Base-by-base conservation (phyloP, 2,113 vertebrate species). In the Noturus placidus region DNA sequence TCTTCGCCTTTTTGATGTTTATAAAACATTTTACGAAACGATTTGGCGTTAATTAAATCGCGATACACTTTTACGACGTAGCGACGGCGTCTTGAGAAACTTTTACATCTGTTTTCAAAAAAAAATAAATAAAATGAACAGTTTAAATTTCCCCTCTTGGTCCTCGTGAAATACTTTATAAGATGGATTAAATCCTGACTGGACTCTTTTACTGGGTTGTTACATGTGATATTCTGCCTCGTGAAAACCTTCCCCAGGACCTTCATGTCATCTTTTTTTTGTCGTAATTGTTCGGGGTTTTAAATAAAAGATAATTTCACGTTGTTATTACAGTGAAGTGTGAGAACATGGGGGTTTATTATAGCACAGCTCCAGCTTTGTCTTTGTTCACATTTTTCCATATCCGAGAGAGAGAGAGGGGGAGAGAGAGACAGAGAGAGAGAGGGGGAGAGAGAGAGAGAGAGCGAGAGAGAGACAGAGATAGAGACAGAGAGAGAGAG, bases 351-450 rank as follows among this genome's bases (percentile, higher is more conserved):
- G 5, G 2, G 33, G 30, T 22, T 22, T 25, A 42, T 42, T 82
- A 63, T 46, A 82, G 20, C 35, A 27, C 56, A 14, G 30, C n/a
- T 56, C 65, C 15, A 33, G 50, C 65, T 70, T 20, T 42, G 57
- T 13, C 61, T 83, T 69, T 69, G 82, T 83, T 30, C 81, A 80
- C 52, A 35, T 56, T 61, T 20, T n/a, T 20, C 63, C 63, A 70
- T 54, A 30, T 67, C 61, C 22, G 27, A 72, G 59, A 72, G 61
- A 85, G 74, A 46, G 15, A 59, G 57, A 56, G 27, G 76, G n/a
- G 15, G 3, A 52, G 42, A 30, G 35, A n/a, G 52, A 61, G 15
- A 77, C 81, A 87, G 61, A 59, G n/a, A 46, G 27, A 82, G 20
- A 59, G 46, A 79, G 56, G 56, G 57, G 78, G 57, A 56, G 13